These are phyloP conservation scores for Caenorhabditis inopinata DNA, from an alignment of 1,140 invertebrate species.

Conservation along the genomic window DNA sequence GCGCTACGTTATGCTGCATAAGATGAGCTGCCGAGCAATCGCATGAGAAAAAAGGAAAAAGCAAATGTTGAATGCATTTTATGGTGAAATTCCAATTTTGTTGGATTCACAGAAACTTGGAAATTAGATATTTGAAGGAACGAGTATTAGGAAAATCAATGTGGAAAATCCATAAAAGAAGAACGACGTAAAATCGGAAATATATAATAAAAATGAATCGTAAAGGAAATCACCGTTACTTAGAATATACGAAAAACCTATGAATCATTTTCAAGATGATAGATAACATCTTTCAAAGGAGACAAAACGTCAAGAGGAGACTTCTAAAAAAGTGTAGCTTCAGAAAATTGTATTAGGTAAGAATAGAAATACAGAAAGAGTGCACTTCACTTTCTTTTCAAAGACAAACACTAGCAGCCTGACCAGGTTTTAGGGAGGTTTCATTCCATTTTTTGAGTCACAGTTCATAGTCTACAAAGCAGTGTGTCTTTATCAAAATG, in stretches of 20 bases:
- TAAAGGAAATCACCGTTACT: not conserved
- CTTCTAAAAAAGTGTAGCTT: not conserved
- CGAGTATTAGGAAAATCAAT: too few relatives aligned
- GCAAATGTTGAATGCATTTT: conserved; percentile 6
- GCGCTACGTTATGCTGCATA: too few relatives aligned
- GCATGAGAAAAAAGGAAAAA: not conserved
- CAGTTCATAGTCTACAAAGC: not conserved
- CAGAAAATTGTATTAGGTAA: not conserved
- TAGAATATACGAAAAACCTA: not conserved
- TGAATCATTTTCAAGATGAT: not conserved
- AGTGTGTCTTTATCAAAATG: too few relatives aligned
- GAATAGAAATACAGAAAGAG: not conserved
- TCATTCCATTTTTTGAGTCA: not conserved
- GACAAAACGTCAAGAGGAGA: not conserved
- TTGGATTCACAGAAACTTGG: too few relatives aligned
- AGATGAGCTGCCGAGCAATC: not conserved
- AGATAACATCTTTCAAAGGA: not conserved
- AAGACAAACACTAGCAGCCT: conserved; percentile 2
- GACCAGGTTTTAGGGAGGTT: not conserved
- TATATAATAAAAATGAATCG: not conserved
- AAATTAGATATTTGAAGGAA: too few relatives aligned
- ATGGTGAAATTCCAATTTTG: not conserved
- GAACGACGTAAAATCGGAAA: too few relatives aligned
- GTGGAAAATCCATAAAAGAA: too few relatives aligned
- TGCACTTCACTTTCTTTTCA: not conserved